Conservation (phyloP, 2,113 vertebrate genomes). For the Mobula birostris region DNA sequence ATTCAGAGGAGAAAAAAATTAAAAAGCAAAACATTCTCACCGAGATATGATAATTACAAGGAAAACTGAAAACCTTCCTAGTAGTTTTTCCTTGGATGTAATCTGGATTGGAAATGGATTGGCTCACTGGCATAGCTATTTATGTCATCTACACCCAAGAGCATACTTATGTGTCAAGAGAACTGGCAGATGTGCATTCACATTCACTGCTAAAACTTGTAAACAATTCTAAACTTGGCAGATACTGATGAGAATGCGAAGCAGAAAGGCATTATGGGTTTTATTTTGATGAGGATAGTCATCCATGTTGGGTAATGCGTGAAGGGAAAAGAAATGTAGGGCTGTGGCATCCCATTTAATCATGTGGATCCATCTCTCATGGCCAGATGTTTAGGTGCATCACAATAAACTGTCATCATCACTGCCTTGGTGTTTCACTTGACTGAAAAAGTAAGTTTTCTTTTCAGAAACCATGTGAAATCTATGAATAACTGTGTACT, state of each 20-base stretch:
- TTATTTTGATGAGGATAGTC: background rate
- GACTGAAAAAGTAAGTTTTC: background rate
- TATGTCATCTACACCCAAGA: too few species aligned
- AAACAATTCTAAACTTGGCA: background rate
- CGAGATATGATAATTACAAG: too few species aligned
- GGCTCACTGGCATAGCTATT: too few species aligned
- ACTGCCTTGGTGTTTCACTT: background rate
- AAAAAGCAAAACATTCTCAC: background rate
- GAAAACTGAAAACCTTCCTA: background rate
- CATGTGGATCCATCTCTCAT: background rate
- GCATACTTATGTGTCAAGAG: background rate
- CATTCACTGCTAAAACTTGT: background rate
- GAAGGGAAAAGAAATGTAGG: background rate
- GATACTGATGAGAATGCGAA: background rate
- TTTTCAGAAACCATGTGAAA: background rate
- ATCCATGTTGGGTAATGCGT: background rate
- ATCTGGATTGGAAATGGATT: background rate
- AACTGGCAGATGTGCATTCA: background rate
- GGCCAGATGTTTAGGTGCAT: background rate
- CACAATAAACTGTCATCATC: background rate
- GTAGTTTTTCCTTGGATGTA: background rate
- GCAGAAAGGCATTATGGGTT: background rate
- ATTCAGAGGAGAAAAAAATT: background rate
- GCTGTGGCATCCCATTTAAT: background rate
- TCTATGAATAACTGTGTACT: background rate